These are phyloP conservation scores for Gastrophryne carolinensis DNA, from an alignment of 2,797 vertebrate genomes.

Conservation along the genomic window DNA sequence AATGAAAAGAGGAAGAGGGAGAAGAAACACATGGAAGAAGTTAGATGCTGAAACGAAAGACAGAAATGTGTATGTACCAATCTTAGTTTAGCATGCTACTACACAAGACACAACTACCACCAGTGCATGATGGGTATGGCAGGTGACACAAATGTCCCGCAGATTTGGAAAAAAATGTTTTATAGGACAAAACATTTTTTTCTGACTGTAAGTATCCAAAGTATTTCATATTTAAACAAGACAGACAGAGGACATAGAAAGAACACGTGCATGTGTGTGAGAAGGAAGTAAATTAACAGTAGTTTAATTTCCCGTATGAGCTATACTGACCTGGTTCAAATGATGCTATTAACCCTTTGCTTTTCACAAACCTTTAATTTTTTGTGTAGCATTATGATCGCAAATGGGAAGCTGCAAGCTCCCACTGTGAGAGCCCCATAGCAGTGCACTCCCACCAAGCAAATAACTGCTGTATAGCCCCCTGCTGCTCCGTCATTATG, in stretches of 20 bases:
- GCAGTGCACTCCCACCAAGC: no score
- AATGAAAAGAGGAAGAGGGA: slow-evolving; percentile 74
- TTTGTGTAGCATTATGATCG: no score
- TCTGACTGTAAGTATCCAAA: neutral
- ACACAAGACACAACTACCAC: slow-evolving; percentile 50
- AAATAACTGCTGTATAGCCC: no score
- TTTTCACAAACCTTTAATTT: no score
- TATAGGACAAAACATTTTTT: neutral
- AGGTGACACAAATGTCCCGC: neutral
- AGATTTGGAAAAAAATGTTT: slow-evolving; percentile 10
- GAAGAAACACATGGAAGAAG: slow-evolving; percentile 89
- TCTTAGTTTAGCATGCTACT: slow-evolving; percentile 67
- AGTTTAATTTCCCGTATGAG: no score
- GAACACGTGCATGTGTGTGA: no score
- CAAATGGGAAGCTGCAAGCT: no score
- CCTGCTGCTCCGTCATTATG: no score
- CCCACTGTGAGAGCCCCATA: no score
- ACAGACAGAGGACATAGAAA: neutral
- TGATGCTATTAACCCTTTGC: no score
- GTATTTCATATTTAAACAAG: neutral
- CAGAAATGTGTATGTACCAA: slow-evolving; percentile 77
- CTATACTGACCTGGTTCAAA: no score
- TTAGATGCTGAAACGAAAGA: slow-evolving; percentile 86
- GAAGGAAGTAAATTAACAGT: no score
- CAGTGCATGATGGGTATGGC: slow-evolving; percentile 18